These are phyloP conservation scores for Heteromurus nitidus DNA, from an alignment of 2,888 invertebrate genomes.

Conservation along the genomic window DNA sequence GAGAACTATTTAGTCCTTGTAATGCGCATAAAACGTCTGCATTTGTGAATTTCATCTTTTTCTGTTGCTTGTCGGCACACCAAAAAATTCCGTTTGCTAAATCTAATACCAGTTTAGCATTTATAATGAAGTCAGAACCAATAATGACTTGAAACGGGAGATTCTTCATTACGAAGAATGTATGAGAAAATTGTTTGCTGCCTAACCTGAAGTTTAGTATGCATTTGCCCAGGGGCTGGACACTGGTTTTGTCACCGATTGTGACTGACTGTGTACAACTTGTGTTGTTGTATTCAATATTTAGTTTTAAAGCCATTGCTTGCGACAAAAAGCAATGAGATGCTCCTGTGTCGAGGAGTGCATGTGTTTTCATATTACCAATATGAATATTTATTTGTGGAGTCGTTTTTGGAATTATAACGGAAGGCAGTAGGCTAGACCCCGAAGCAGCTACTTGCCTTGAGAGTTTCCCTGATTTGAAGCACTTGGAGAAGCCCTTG, in stretches of 20 bases:
- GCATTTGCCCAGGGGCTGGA: background rate
- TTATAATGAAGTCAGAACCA: conserved; percentile 22
- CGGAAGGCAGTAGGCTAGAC: background rate
- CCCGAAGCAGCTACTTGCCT: background rate
- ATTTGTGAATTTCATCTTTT: too few species aligned
- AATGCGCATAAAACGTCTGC: conserved; percentile 27
- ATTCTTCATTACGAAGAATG: conserved; percentile 13
- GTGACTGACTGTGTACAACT: background rate
- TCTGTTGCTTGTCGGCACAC: background rate
- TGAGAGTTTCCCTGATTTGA: too few species aligned
- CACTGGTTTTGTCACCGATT: conserved; percentile 6
- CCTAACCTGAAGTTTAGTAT: background rate
- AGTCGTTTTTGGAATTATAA: conserved; percentile 4
- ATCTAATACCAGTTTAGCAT: background rate
- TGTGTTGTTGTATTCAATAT: background rate
- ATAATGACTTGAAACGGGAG: conserved; percentile 26
- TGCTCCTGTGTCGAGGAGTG: conserved; percentile 29
- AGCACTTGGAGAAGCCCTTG: too few species aligned
- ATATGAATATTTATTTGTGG: conserved; percentile 17
- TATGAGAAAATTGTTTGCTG: background rate
- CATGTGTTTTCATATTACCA: background rate
- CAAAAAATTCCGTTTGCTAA: conserved; percentile 3
- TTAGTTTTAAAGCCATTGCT: background rate
- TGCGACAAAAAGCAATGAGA: background rate
- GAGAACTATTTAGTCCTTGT: conserved; percentile 19